Evolutionary conservation across 2,888 invertebrate species (phyloP), one percentile per base, ranked within the genome.

Genomic region (Gryllus longicercus): DNA sequence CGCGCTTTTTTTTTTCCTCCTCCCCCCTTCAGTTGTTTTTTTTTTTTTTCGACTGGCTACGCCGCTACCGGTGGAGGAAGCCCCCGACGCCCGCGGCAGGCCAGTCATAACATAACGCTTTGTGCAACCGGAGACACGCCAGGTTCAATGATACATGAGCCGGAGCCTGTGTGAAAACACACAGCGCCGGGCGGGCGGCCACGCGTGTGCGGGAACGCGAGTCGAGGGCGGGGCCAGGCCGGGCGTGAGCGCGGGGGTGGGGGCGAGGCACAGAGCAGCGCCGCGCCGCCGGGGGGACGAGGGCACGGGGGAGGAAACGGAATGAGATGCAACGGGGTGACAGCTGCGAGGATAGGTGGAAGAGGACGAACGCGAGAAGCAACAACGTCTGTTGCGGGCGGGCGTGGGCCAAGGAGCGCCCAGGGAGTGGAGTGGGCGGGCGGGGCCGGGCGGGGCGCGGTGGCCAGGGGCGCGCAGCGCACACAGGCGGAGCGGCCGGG

Each of bases 91-190:
- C 63, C 16, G 63, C 63, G 63, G 63, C 63, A 63, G 63, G 38
- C 38, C 38, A 63, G 63, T 63, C 63, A 63, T 63, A 63, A 63
- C 63, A 63, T 18, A 63, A 18, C 63, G 63, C 63, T 63, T 63
- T 63, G 63, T 63, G 63, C 18, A 63, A 63, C 63, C 63, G 63
- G 63, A 63, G 63, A 63, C 63, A 63, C 63, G 63, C 18, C 63
- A 18, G 16, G 63, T 63, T 63, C 63, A 63, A 63, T 63, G 63
- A 63, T 63, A 18, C 63, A 63, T 63, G 63, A 63, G 63, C 16
- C 63, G 63, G 18, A 14, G 63, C 63, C 63, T 63, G 63, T 63
- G 16, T 63, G 63, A 63, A 63, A 63, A 63, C 38, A 38, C 38
- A 38, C 38, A 38, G 38, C 38, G 38, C 25, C 25, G 25, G 25